A percentile compares a stretch with the other conserved stretches of the same genome.
Evolutionary conservation across 2,113 vertebrate species (phyloP).

Genomic region (Smithornis capensis): DNA sequence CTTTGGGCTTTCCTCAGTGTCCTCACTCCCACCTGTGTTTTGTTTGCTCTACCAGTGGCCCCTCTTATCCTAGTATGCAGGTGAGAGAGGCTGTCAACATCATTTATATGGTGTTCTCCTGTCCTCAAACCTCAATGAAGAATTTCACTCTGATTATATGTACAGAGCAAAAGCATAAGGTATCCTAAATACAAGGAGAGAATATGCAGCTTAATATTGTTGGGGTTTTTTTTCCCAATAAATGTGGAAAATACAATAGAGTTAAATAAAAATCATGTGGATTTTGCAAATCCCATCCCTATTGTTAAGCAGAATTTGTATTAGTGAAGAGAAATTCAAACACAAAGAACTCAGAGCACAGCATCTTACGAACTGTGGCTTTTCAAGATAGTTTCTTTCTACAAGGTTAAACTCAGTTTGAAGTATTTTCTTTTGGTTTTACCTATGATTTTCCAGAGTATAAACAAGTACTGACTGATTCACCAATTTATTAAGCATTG

Average conservation of each 20-base stretch:
- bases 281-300: neutral
- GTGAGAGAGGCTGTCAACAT: neutral
- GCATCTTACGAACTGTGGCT: neutral
- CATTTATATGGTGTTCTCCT: neutral
- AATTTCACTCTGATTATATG: neutral
- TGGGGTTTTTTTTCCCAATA: neutral
- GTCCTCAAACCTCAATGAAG: neutral
- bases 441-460: neutral
- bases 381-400: neutral
- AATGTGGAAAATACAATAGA: neutral
- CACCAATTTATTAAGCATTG: neutral
- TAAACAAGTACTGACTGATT: neutral
- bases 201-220: neutral
- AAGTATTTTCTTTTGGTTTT: neutral
- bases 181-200: neutral
- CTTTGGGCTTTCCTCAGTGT: neutral
- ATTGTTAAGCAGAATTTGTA: neutral
- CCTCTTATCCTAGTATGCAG: fast-evolving
- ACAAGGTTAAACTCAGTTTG: neutral
- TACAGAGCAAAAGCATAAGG: neutral
- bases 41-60: neutral
- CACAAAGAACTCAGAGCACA: neutral
- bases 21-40: neutral
- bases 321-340: neutral
- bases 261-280: neutral